Conservation (phyloP, 2,888 invertebrate species). For the Drosophila austrosaltans region DNA sequence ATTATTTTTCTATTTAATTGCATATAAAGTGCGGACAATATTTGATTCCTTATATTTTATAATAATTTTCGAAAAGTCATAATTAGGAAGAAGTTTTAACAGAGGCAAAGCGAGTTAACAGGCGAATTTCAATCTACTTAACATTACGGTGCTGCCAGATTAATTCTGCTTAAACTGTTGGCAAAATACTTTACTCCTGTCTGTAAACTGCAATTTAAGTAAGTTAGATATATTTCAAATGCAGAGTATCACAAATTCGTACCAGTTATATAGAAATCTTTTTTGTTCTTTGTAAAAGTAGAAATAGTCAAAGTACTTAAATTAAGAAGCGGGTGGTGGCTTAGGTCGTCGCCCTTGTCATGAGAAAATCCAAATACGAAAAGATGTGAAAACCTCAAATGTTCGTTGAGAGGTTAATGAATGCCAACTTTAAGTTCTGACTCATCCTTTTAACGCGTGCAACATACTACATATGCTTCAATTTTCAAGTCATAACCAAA, state of each 20-base stretch:
- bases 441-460: background rate
- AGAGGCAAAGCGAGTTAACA: too few species aligned
- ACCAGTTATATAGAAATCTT: constrained; percentile 4
- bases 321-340: constrained; percentile 5
- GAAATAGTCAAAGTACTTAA: background rate
- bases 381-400: background rate
- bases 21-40: too few species aligned
- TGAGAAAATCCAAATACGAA: background rate
- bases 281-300: background rate
- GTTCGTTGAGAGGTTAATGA: constrained; percentile 4
- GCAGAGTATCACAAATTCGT: constrained; percentile 15
- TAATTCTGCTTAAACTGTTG: too few species aligned
- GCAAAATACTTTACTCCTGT: too few species aligned
- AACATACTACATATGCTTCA: background rate
- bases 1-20: too few species aligned
- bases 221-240: too few species aligned
- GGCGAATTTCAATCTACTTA: too few species aligned
- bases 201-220: too few species aligned
- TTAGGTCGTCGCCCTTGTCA: constrained; percentile 9
- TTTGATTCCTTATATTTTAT: too few species aligned
- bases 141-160: too few species aligned
- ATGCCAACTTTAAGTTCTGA: constrained; percentile 3
- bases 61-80: too few species aligned
- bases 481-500: constrained; percentile 28
- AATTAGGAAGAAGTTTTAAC: too few species aligned